Evolutionary conservation across 2,888 invertebrate species (phyloP), one percentile per base, ranked within the genome.

Genomic region (Gasteruption jaculator): DNA sequence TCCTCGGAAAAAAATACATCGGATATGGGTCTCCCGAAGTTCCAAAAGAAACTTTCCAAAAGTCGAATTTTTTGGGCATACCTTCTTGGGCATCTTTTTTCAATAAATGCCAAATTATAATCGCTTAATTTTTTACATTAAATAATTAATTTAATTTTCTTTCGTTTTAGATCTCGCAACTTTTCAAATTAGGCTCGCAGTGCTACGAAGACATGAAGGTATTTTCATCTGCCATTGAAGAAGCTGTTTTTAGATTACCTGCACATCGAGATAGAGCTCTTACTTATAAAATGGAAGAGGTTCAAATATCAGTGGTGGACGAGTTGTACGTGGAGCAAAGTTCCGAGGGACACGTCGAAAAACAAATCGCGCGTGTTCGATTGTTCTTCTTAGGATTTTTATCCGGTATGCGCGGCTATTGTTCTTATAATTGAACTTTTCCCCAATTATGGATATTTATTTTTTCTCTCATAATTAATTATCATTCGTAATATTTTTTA

Each of bases 301-400:
- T 95, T 5, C 94, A 94, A 70, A 82, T 93, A 45, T 90, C 90
- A 5, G 87, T 88, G 0, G 91, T 92, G n/a, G 93, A 93, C 68
- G 93, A 93, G 73, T 75, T 92, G 30, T 86, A 85, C 68, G 91
- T 91, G 15, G 91, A 93, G 62, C 91, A 91, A 69, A 89, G 85
- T 65, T 79, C 82, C 10, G 85, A 86, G 60, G 94, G 93, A 39
- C 80, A 81, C 37, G 83, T 93, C 31, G 79, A 84, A 5, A 87
- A 86, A 60, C 97, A 97, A 74, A 91, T 94, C 50, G 96, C 95
- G 1, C 79, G 99, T 33, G 96, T 97, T 14, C 76, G 99, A 10
- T 73, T 99, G 7, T 97, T 97, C 76, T 95, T 96, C 74, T 77
- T 97, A 41, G 94, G 94, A 18, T 99, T 99, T 72, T 78, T 99